Evolutionary conservation across 2,113 vertebrate genomes (phyloP), one percentile per base, ranked within the genome.

Genomic region (Clupea harengus): DNA sequence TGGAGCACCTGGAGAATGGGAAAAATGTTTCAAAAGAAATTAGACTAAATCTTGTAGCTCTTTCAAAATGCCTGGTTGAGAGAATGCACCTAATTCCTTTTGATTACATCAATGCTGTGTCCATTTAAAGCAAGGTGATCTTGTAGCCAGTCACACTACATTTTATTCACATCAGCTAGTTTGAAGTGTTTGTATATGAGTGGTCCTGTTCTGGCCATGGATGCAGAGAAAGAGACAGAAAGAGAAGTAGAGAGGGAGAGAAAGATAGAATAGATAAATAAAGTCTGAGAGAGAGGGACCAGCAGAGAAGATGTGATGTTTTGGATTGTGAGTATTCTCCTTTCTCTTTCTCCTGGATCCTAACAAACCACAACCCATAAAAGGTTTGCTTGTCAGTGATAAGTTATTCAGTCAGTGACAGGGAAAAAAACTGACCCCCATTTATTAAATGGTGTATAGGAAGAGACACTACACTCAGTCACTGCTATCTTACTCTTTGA

Each of bases 111-210:
- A 84, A 4, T 57, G 39, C 3, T 22, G 75, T 78, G 49, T 32
- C 82, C 82, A 32, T 82, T 84, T 81, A 86, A 25, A 17, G 81
- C 81, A 83, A 83, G 17, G 20, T 72, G 45, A 82, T 6, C 84
- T 47, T 52, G 44, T 78, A 57, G 83, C 57, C 47, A 85, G 86
- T 81, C 85, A 83, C 25, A 44, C 44, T 32, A 17, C 15, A 80
- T 83, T 85, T 60, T 81, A 46, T 75, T 50, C 10, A 44, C 45
- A 72, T 86, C 20, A 45, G 32, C 49, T 84, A 11, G 50, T 10
- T 39, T 45, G 83, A 44, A 67, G 57, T 2, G 11, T 78, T 78
- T 46, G 57, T 72, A 18, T 84, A 39, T 60, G 39, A 46, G 64
- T 75, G 67, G 0, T 28, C 20, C 49, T 47, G 44, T 83, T 86